phyloP scores from a whole-genome alignment of 2,888 invertebrate genomes.

The Hydriomena furcata region DNA sequence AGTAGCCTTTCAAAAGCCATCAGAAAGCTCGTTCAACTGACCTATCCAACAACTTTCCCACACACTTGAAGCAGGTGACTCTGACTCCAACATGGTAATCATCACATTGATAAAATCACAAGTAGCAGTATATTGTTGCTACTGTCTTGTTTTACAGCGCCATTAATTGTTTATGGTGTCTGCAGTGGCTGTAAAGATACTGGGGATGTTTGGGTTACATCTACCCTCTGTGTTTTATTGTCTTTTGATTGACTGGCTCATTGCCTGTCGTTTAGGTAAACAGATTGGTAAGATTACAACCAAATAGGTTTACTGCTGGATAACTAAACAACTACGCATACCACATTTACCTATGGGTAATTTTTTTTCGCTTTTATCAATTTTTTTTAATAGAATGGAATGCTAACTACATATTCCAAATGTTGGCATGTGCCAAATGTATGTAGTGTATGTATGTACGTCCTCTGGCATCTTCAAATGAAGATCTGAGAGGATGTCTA shows the following conservation, averaged over 20 bases:
- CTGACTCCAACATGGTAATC: conserved; percentile 19
- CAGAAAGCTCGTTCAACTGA: conserved; percentile 27
- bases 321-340: too few relatives aligned
- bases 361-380: too few relatives aligned
- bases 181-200: conserved; percentile 68
- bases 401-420: too few relatives aligned
- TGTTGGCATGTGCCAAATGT: too few relatives aligned
- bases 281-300: not conserved
- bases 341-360: too few relatives aligned
- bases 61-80: conserved; percentile 36
- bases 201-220: conserved; percentile 66
- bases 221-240: conserved; percentile 34
- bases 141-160: conserved; percentile 66
- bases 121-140: conserved; percentile 54
- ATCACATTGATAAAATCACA: conserved; percentile 48
- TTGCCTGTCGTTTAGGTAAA: conserved; percentile 7
- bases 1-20: conserved; percentile 1
- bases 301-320: not conserved
- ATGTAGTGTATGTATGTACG: too few relatives aligned
- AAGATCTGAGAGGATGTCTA: too few relatives aligned
- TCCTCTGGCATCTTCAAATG: too few relatives aligned
- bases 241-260: conserved; percentile 29
- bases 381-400: too few relatives aligned
- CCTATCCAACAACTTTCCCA: conserved; percentile 32
- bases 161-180: conserved; percentile 73